These are phyloP conservation scores for Dicentrarchus labrax DNA, from an alignment of 2,113 vertebrate genomes.

Conservation along the genomic window DNA sequence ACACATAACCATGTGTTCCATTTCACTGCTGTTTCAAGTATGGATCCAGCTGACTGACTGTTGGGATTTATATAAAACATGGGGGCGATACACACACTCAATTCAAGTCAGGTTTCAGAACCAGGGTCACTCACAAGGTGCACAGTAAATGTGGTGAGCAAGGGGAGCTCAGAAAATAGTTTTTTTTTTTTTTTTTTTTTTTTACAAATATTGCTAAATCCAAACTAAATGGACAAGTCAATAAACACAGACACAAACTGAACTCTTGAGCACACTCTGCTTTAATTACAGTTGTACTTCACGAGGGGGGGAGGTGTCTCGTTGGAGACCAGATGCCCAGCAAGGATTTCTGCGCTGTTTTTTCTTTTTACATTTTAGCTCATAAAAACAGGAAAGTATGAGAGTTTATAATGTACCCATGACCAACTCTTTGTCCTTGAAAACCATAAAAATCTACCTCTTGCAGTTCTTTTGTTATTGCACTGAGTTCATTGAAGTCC, in stretches of 20 bases:
- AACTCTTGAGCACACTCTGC: constrained; percentile 2
- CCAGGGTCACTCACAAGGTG: constrained; percentile 15
- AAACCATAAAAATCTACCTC: constrained; percentile 32
- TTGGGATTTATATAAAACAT: constrained; percentile 50
- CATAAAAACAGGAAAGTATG: constrained; percentile 44
- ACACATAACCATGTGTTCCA: constrained; percentile 48
- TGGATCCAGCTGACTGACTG: constrained; percentile 27
- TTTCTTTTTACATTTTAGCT: constrained; percentile 50
- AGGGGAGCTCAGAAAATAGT: constrained; percentile 3
- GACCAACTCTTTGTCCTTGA: constrained; percentile 40
- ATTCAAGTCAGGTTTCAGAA: constrained; percentile 46
- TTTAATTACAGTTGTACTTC: constrained; percentile 10
- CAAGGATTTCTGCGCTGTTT: not conserved
- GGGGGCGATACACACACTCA: not conserved
- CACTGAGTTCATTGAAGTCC: constrained; percentile 35
- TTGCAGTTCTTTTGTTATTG: constrained; percentile 41
- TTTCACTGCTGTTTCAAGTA: constrained; percentile 47
- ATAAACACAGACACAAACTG: constrained; percentile 9
- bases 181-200: not conserved
- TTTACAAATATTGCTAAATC: constrained; percentile 33
- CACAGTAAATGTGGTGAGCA: constrained; percentile 3
- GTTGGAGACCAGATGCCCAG: constrained; percentile 52
- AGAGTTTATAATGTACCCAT: constrained; percentile 4
- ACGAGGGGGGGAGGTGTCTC: not conserved
- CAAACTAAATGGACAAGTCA: constrained; percentile 5